Conservation (phyloP, 2,113 vertebrate species). For the Raja brachyura region DNA sequence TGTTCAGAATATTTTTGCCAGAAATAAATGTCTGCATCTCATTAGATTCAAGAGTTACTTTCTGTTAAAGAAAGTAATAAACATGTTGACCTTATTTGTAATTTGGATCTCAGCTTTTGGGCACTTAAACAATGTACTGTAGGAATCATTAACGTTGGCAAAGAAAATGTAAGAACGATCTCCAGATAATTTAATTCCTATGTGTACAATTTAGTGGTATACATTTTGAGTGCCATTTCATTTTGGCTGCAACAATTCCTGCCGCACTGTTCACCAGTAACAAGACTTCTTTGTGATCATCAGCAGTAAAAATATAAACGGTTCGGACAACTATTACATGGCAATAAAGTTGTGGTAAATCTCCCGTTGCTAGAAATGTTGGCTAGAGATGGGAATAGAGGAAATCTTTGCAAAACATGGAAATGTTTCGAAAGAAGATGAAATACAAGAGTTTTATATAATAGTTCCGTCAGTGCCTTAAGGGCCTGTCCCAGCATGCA, state of each 20-base stretch:
- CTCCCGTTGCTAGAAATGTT: neutral
- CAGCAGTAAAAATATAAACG: neutral
- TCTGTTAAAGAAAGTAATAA: conserved; percentile 20
- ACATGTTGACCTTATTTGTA: neutral
- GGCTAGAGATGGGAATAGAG: neutral
- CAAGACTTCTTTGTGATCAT: neutral
- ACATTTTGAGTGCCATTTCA: neutral
- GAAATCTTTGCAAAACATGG: neutral
- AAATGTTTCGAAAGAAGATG: neutral
- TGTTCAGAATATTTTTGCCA: conserved; percentile 23
- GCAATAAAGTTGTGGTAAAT: neutral
- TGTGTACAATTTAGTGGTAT: conserved; percentile 16
- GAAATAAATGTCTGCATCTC: conserved; percentile 21
- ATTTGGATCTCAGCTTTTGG: conserved; percentile 12
- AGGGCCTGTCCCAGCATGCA: too few relatives aligned
- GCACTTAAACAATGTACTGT: conserved; percentile 12
- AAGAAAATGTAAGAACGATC: neutral
- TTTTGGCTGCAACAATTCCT: neutral
- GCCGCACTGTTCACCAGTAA: neutral
- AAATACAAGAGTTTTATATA: neutral
- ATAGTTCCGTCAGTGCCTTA: neutral
- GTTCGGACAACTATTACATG: neutral
- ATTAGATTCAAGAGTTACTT: neutral
- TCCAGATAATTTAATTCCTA: neutral
- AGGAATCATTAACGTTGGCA: neutral